Conservation (phyloP, 2,888 invertebrate species). For the Polydrusus tereticollis region DNA sequence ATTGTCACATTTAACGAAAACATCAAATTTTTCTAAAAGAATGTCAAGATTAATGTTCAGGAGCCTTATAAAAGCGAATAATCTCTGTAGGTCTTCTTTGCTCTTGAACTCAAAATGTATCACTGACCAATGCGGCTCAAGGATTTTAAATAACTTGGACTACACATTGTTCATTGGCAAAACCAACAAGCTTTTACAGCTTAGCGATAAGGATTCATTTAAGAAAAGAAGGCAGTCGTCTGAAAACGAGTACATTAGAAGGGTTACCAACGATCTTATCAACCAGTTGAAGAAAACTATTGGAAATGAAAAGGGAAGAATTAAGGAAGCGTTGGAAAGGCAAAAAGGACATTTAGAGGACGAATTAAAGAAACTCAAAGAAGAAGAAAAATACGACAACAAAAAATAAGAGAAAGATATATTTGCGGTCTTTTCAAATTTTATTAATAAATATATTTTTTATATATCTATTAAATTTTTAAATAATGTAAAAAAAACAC, state of each 20-base stretch:
- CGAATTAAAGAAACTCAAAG: conserved; percentile 30
- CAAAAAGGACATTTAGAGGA: conserved; percentile 43
- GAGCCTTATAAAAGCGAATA: neutral
- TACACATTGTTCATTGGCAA: neutral
- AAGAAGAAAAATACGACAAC: conserved; percentile 19
- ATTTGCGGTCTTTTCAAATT: neutral
- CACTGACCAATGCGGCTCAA: neutral
- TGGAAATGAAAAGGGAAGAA: conserved; percentile 21
- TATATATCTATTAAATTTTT: too few species aligned
- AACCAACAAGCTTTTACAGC: neutral
- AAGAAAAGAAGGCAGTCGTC: conserved; percentile 50
- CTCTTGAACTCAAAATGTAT: neutral
- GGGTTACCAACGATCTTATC: conserved; percentile 45
- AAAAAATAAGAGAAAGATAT: conserved; percentile 1
- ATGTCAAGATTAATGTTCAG: too few species aligned
- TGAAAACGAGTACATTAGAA: conserved; percentile 51
- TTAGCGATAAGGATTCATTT: conserved; percentile 46
- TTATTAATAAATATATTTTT: too few species aligned
- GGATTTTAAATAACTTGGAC: neutral
- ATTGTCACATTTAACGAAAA: too few species aligned
- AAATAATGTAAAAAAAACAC: too few species aligned
- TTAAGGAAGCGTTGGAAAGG: conserved; percentile 36
- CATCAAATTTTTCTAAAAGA: too few species aligned
- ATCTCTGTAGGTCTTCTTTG: too few species aligned
- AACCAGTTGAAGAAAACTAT: conserved; percentile 46